Evolutionary conservation across 53 echinoderm and acorn worm species (phyloP).

Genomic region (Paracentrotus lividus): DNA sequence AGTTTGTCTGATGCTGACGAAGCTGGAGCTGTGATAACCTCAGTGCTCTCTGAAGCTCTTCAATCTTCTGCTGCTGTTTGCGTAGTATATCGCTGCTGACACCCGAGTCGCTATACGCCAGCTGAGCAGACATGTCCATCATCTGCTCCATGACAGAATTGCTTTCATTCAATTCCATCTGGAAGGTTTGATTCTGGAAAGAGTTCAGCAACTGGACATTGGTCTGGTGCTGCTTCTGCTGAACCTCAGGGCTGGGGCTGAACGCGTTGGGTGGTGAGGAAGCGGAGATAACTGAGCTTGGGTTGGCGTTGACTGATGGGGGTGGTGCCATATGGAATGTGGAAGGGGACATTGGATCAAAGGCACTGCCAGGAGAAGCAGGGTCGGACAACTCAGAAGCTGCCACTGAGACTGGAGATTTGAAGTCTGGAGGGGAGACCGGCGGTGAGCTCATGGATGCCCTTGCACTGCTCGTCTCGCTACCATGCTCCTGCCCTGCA

Average conservation of each 20-base stretch:
- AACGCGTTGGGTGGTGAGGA: slow-evolving; percentile 38
- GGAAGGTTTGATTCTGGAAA: slow-evolving; percentile 67
- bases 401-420: slow-evolving; percentile 75
- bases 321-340: slow-evolving; percentile 86
- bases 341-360: slow-evolving; percentile 91
- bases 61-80: slow-evolving; percentile 92
- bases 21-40: slow-evolving; percentile 90
- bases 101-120: slow-evolving; percentile 11
- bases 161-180: slow-evolving; percentile 69
- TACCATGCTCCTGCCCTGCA: slow-evolving; percentile 74
- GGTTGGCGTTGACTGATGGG: slow-evolving; percentile 56
- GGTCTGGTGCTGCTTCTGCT: not conserved
- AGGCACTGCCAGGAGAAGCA: slow-evolving; percentile 95
- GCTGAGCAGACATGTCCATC: slow-evolving; percentile 81
- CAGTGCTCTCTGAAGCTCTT: slow-evolving; percentile 90
- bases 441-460: slow-evolving; percentile 94
- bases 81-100: slow-evolving; percentile 81
- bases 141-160: slow-evolving; percentile 76
- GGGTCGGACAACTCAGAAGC: slow-evolving; percentile 81
- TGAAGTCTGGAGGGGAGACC: slow-evolving; percentile 85
- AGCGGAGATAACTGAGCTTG: slow-evolving; percentile 3
- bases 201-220: slow-evolving; percentile 14
- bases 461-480: slow-evolving; percentile 76
- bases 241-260: slow-evolving; percentile 25
- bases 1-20: slow-evolving; percentile 77